A percentile compares a stretch with the other conserved stretches of the same genome.
These are phyloP conservation scores for Dicranocentrus wangi DNA, from an alignment of 2,888 invertebrate species.

Conservation along the genomic window DNA sequence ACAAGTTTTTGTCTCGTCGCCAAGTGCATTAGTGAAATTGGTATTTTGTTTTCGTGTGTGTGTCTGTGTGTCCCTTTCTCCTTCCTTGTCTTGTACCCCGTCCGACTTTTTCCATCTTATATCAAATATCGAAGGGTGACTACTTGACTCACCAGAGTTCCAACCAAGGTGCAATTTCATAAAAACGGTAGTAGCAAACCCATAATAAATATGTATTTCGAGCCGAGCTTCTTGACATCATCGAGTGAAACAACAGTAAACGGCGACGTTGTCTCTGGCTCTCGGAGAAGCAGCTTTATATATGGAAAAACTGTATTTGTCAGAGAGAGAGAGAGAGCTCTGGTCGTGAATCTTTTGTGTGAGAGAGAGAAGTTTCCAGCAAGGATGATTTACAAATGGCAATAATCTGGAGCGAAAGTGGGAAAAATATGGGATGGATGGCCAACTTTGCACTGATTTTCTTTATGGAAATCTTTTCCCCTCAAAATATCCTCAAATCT, in stretches of 20 bases:
- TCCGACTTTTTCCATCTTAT: constrained; percentile 11
- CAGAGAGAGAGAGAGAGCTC: too few species aligned
- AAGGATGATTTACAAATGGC: constrained; percentile 1
- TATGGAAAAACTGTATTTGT: too few species aligned
- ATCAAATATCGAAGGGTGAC: constrained; percentile 42
- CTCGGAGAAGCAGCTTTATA: too few species aligned
- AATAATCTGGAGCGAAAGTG: background rate
- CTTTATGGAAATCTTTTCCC: too few species aligned
- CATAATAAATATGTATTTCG: too few species aligned
- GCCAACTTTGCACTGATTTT: background rate
- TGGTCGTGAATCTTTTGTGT: too few species aligned
- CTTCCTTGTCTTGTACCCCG: background rate
- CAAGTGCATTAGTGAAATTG: constrained; percentile 67
- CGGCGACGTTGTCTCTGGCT: background rate
- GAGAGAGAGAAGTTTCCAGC: background rate
- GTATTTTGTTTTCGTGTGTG: constrained; percentile 58
- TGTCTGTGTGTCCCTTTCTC: too few species aligned
- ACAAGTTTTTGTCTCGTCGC: constrained; percentile 58
- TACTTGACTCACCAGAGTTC: too few species aligned
- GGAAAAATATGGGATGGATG: background rate
- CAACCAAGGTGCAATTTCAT: constrained; percentile 27
- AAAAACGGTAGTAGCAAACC: background rate
- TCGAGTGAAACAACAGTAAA: constrained; percentile 10
- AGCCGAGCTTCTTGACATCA: too few species aligned
- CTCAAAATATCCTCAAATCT: too few species aligned